Conservation (phyloP, 2,113 vertebrate genomes). For the Tonatia bakeri region DNA sequence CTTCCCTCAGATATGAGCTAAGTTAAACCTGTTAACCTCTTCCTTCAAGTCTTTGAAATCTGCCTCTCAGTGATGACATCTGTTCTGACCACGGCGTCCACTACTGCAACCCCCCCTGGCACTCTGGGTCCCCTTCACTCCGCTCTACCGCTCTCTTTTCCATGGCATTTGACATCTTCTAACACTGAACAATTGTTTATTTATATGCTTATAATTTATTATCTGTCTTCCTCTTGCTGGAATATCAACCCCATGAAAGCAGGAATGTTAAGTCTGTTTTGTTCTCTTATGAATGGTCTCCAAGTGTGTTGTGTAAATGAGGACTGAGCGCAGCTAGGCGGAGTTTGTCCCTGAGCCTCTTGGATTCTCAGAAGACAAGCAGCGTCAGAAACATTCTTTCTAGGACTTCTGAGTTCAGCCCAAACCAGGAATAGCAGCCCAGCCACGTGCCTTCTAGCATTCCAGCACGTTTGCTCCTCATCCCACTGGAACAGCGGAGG, state of each 20-base stretch:
- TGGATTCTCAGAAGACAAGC: background rate
- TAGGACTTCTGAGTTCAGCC: slow-evolving; percentile 28
- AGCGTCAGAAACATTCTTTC: slow-evolving; percentile 49
- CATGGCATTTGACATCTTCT: background rate
- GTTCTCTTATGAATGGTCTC: background rate
- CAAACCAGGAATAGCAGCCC: slow-evolving; percentile 13
- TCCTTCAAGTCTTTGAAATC: background rate
- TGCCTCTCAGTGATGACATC: background rate
- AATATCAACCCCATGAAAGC: background rate
- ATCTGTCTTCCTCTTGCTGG: background rate
- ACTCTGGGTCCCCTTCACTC: background rate
- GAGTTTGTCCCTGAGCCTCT: background rate
- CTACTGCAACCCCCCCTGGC: background rate
- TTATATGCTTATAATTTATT: background rate
- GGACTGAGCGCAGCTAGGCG: no score
- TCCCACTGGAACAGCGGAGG: background rate
- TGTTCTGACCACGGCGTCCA: background rate
- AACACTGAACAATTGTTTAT: background rate
- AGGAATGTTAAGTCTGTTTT: background rate
- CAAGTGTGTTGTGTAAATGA: background rate
- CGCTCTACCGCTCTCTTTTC: background rate
- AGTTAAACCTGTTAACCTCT: background rate
- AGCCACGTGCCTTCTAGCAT: background rate
- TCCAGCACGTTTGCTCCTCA: background rate
- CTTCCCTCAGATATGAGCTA: background rate